Evolutionary conservation across 2,113 vertebrate genomes (phyloP), one percentile per base, ranked within the genome.

Genomic region (Monopterus albus): DNA sequence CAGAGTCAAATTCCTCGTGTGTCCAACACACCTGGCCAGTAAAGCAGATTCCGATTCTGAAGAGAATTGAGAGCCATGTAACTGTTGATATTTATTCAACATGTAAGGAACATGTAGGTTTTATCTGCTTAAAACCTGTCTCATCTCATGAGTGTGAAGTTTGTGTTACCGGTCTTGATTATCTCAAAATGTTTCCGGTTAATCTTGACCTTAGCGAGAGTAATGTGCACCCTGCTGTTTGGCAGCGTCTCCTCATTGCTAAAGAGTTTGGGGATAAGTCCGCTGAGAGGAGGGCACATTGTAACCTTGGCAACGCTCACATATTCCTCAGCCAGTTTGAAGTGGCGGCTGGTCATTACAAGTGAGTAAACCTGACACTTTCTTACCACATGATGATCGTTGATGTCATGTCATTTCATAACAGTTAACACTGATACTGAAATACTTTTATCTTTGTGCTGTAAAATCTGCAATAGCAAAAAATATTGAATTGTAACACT

Each of bases 301-400:
- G 96, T 90, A 99, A 98, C 85, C 95, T 99, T 50, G 98, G 97
- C 79, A 99, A 99, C 13, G 95, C 97, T 6, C 94, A 94, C 86
- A 95, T 99, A 79, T 99, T 99, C 88, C 95, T 98, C 70, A 95
- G 95, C 43, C 96, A 98, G 92, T 98, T 97, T 87, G 96, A 98
- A 69, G 92, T 94, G 1, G 97, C 97, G 47, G 94, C 96, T 1
- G 94, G 96, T 72, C 96, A 98, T 90, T 99, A 99, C 93, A 98
- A 95, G 97, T 97, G 86, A 95, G 97, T 93, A 31, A 31, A 52
- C 33, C 12, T 46, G 31, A 46, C 11, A 6, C 40, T 81, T 28
- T 42, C 15, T 74, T 7, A 4, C 7, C 1, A 66, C 8, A 36
- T 0, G 6, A 1, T 33, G 17, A 10, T 31, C 29, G 5, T 31